phyloP scores from a whole-genome alignment of 1,140 invertebrate genomes.

The Limonius californicus region DNA sequence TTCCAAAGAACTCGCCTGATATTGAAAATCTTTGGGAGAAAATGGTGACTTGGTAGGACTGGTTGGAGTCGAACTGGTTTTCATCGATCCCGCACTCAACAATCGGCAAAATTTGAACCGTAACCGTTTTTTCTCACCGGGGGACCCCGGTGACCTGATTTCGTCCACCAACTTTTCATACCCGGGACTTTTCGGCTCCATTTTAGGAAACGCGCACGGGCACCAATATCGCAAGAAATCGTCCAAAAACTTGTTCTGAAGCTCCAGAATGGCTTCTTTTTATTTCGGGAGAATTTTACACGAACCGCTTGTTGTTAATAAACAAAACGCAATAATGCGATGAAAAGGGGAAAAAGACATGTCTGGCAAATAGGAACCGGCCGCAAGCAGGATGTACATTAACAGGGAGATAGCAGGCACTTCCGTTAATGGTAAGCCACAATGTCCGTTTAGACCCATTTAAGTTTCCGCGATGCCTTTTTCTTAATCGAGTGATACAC shows the following conservation, averaged over 20 bases:
- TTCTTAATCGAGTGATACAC: no score
- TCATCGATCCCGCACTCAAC: neutral
- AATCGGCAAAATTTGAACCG: neutral
- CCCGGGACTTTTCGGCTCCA: neutral
- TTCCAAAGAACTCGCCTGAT: neutral
- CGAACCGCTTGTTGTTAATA: neutral
- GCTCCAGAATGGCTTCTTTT: no score
- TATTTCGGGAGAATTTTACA: no score
- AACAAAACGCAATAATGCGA: neutral
- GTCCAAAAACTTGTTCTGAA: no score
- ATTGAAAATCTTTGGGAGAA: neutral
- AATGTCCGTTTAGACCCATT: neutral
- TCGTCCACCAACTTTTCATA: slow-evolving; percentile 10
- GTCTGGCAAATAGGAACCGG: neutral
- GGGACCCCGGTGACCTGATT: neutral
- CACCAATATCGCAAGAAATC: no score
- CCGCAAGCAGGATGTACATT: neutral
- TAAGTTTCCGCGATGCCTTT: neutral
- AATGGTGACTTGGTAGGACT: neutral
- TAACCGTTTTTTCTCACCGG: neutral
- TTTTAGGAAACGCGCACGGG: neutral
- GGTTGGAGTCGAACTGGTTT: neutral
- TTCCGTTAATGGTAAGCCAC: neutral
- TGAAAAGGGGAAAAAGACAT: neutral
- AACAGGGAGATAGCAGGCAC: neutral